Conservation (phyloP, 2,113 vertebrate genomes). For the Gymnorhina tibicen region DNA sequence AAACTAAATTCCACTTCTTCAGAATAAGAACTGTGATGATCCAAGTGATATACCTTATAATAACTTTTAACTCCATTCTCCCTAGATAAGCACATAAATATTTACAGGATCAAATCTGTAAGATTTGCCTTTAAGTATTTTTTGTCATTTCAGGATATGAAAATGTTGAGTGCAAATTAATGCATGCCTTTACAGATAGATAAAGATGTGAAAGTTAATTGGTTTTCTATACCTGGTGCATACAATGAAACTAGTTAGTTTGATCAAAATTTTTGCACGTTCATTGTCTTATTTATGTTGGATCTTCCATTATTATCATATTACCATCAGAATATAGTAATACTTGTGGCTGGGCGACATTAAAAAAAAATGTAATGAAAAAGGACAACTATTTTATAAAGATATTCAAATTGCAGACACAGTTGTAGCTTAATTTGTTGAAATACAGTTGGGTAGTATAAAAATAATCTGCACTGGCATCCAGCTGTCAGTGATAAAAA, state of each 20-base stretch:
- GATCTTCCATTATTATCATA: neutral
- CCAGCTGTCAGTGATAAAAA: neutral
- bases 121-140: neutral
- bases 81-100: neutral
- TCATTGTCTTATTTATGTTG: neutral
- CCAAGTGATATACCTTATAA: neutral
- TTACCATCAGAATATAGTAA: neutral
- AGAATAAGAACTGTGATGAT: neutral
- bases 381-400: neutral
- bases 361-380: neutral
- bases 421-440: neutral
- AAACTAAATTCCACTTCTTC: neutral
- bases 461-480: neutral
- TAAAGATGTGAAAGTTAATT: neutral
- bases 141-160: neutral
- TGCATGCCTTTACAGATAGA: neutral
- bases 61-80: neutral
- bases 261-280: neutral
- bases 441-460: neutral
- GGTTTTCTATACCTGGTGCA: neutral
- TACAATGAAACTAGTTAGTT: neutral
- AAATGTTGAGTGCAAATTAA: neutral
- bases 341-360: neutral
- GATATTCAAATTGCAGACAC: neutral
- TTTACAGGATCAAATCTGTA: neutral